These are phyloP conservation scores for Podarcis siculus DNA, from an alignment of 2,797 vertebrate genomes.

Conservation along the genomic window DNA sequence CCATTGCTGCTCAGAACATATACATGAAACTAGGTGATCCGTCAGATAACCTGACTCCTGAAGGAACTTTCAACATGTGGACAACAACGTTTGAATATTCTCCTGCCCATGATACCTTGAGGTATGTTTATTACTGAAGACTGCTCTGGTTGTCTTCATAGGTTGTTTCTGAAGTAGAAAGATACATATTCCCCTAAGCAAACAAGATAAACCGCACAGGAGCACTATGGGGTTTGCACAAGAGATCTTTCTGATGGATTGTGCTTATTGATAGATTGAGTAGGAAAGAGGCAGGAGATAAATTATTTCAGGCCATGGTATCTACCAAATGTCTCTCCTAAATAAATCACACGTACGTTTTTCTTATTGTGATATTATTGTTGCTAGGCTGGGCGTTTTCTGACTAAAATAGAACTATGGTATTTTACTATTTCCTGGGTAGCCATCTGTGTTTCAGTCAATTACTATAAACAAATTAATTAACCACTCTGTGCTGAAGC, in stretches of 20 bases:
- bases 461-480: constrained; percentile 48
- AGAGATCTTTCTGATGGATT: not conserved
- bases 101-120: not conserved
- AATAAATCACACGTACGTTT: constrained; percentile 35
- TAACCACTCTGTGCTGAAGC: constrained; percentile 25
- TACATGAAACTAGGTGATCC: no score
- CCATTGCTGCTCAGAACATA: no score
- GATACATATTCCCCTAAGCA: not conserved
- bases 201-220: not conserved
- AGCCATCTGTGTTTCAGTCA: constrained; percentile 59
- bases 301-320: constrained; percentile 46
- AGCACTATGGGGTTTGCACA: not conserved
- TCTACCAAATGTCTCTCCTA: constrained; percentile 53
- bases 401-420: constrained; percentile 21
- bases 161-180: not conserved
- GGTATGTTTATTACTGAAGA: not conserved
- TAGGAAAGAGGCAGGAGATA: constrained; percentile 2
- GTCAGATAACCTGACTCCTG: no score
- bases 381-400: constrained; percentile 20
- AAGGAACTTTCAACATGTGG: no score
- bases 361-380: constrained; percentile 38
- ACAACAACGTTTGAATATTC: not conserved
- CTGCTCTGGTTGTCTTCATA: not conserved
- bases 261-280: not conserved
- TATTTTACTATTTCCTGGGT: constrained; percentile 33